These are phyloP conservation scores for Andrena flavipes DNA, from an alignment of 2,888 invertebrate genomes.

Conservation along the genomic window DNA sequence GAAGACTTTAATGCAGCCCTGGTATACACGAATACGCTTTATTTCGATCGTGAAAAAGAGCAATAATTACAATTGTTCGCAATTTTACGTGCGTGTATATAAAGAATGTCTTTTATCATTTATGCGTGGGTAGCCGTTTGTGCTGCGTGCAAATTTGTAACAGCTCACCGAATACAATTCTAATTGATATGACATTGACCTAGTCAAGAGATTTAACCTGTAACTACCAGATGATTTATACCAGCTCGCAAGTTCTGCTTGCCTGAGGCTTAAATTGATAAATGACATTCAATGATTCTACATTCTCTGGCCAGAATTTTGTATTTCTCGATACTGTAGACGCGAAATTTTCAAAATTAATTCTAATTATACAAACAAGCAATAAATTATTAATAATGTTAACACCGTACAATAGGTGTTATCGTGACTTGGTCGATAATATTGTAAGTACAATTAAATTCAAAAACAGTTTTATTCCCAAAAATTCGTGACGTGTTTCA, in stretches of 20 bases:
- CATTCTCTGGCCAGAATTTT: too few relatives aligned
- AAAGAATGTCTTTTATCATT: conserved; percentile 64
- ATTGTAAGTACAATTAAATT: not conserved
- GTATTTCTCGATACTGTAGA: too few relatives aligned
- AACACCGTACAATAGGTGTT: too few relatives aligned
- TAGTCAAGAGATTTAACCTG: not conserved
- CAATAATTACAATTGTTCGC: conserved; percentile 48
- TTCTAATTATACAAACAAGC: too few relatives aligned
- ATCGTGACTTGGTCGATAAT: too few relatives aligned
- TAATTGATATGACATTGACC: not conserved
- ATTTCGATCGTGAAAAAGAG: conserved; percentile 54
- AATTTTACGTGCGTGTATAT: conserved; percentile 52
- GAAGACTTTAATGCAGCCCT: not conserved
- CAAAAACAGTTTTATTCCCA: not conserved
- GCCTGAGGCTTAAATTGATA: too few relatives aligned
- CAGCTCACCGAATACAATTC: not conserved
- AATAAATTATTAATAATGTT: not conserved
- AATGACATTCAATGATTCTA: too few relatives aligned
- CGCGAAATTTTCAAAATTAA: too few relatives aligned
- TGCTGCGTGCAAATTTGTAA: not conserved
- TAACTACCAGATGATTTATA: not conserved
- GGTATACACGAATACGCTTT: conserved; percentile 50
- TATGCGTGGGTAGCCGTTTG: conserved; percentile 41
- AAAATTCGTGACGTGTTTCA: not conserved
- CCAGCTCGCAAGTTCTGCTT: not conserved